Percentiles rank a stretch among this genome's conserved stretches.
phyloP scores from a whole-genome alignment of 2,888 invertebrate genomes.

The Perizoma affinitatum region DNA sequence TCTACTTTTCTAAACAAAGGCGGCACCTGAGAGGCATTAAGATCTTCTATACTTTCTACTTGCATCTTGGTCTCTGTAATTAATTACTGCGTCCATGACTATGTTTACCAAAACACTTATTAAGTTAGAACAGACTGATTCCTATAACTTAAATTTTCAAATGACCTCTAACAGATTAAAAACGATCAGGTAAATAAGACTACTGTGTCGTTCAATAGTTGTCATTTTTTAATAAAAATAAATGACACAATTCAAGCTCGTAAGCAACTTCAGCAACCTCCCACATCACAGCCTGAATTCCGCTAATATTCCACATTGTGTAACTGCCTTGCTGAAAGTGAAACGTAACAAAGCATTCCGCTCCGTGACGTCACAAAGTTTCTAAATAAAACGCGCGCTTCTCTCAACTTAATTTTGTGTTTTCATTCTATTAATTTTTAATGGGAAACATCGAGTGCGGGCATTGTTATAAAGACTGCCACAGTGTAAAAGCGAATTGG shows the following conservation, averaged over 20 bases:
- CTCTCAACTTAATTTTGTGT: constrained; percentile 47
- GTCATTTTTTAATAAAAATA: background rate
- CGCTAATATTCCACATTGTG: constrained; percentile 47
- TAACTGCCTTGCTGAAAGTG: constrained; percentile 34
- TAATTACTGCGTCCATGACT: too few relatives aligned
- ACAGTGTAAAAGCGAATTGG: constrained; percentile 19
- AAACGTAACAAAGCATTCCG: constrained; percentile 41
- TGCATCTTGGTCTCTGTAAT: too few relatives aligned
- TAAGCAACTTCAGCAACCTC: constrained; percentile 9
- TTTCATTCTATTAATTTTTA: constrained; percentile 69
- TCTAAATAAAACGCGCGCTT: constrained; percentile 40
- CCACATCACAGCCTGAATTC: constrained; percentile 20
- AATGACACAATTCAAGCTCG: constrained; percentile 1
- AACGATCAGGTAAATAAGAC: too few relatives aligned
- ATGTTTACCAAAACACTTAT: too few relatives aligned
- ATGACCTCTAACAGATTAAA: too few relatives aligned
- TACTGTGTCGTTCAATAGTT: too few relatives aligned
- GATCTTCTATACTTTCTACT: too few relatives aligned
- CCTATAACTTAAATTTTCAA: too few relatives aligned
- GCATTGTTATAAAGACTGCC: constrained; percentile 71
- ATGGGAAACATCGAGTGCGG: constrained; percentile 69
- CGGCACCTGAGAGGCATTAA: too few relatives aligned
- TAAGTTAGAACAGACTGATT: too few relatives aligned
- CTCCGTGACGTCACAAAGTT: constrained; percentile 35
- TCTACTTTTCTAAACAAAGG: too few relatives aligned